phyloP scores from a whole-genome alignment of 2,888 invertebrate genomes.

The Himalopsyche japonica region DNA sequence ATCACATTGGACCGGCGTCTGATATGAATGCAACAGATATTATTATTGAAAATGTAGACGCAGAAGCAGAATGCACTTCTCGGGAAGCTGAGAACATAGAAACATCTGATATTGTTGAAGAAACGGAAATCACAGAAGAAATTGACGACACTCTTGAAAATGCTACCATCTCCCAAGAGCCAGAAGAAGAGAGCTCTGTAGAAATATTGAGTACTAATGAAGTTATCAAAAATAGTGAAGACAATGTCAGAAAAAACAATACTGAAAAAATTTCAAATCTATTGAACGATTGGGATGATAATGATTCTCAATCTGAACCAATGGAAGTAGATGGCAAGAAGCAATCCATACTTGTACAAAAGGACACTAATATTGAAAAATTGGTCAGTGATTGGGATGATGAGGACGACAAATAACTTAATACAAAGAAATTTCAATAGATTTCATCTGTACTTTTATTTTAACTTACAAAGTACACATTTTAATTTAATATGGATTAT shows the following conservation, averaged over 20 bases:
- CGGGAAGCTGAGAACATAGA: neutral
- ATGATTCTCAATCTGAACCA: constrained; percentile 50
- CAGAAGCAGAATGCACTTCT: neutral
- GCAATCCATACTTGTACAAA: constrained; percentile 39
- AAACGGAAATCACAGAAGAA: constrained; percentile 35
- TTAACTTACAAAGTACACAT: too few relatives aligned
- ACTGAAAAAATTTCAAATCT: constrained; percentile 51
- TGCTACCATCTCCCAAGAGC: neutral
- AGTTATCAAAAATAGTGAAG: constrained; percentile 24
- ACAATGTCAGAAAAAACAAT: constrained; percentile 41
- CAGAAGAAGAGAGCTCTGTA: neutral
- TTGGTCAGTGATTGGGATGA: constrained; percentile 61
- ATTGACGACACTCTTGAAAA: constrained; percentile 38
- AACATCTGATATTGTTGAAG: neutral
- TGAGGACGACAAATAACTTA: constrained; percentile 35
- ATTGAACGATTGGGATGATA: constrained; percentile 59
- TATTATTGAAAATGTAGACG: neutral
- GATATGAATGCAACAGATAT: neutral
- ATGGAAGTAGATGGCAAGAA: constrained; percentile 40
- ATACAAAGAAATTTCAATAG: too few relatives aligned
- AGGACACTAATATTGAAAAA: constrained; percentile 52
- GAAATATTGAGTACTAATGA: constrained; percentile 14
- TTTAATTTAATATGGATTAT: too few relatives aligned
- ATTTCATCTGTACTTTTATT: too few relatives aligned
- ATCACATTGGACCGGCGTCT: neutral